Conservation (phyloP, 2,797 vertebrate genomes). For the Siniperca obscura region DNA sequence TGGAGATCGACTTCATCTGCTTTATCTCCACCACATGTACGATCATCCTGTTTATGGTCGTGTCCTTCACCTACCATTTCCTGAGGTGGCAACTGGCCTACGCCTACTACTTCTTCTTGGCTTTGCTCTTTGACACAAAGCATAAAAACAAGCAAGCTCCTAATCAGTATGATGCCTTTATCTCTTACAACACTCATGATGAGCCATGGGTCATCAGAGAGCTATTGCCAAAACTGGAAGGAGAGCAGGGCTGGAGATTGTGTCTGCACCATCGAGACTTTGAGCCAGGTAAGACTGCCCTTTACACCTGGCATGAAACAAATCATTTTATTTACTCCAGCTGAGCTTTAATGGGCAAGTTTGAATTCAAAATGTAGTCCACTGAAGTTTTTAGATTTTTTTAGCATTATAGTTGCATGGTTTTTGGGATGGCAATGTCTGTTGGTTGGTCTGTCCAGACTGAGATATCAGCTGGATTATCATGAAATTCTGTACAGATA, state of each 20-base stretch:
- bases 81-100: constrained; percentile 78
- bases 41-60: constrained; percentile 56
- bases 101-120: constrained; percentile 77
- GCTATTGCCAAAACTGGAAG: constrained; percentile 80
- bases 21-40: constrained; percentile 55
- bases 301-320: neutral
- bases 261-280: constrained; percentile 86
- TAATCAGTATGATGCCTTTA: constrained; percentile 80
- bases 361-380: neutral
- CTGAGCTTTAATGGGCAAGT: neutral
- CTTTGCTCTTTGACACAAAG: constrained; percentile 67
- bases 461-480: neutral
- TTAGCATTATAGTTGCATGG: neutral
- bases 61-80: constrained; percentile 71
- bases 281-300: constrained; percentile 72
- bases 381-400: neutral
- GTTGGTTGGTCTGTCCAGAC: neutral
- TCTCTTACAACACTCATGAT: constrained; percentile 83
- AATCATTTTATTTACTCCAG: neutral
- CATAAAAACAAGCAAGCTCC: constrained; percentile 48
- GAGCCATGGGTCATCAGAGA: constrained; percentile 79
- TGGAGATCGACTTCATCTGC: constrained; percentile 53
- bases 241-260: constrained; percentile 80
- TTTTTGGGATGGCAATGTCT: neutral
- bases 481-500: neutral